Conservation (phyloP, 2,797 vertebrate genomes). For the Diglossa cyanea region DNA sequence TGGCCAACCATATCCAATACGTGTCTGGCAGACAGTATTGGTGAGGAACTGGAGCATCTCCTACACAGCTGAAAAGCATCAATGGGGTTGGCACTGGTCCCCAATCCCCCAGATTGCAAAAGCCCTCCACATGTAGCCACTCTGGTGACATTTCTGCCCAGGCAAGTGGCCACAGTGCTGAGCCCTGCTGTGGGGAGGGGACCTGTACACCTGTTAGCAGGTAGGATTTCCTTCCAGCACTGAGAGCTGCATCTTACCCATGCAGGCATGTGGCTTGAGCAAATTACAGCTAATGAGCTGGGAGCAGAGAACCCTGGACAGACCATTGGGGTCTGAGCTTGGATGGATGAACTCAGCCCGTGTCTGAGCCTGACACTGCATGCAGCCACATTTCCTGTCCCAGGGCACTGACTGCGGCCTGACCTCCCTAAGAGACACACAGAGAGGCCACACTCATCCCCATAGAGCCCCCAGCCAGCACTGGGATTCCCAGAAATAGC, state of each 20-base stretch:
- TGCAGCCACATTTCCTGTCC: neutral
- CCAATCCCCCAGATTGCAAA: neutral
- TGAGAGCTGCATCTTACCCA: neutral
- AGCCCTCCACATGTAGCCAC: accelerated
- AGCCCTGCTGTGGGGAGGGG: neutral
- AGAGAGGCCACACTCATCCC: neutral
- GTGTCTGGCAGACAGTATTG: accelerated
- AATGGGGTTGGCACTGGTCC: neutral
- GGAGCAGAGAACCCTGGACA: neutral
- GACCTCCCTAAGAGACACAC: neutral
- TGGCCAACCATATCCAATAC: accelerated
- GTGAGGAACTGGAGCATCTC: neutral
- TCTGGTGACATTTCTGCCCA: neutral
- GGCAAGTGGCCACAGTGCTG: accelerated
- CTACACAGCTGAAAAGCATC: neutral
- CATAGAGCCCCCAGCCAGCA: accelerated
- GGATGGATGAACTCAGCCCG: neutral
- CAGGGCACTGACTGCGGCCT: neutral
- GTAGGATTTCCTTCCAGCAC: neutral
- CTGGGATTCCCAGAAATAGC: neutral
- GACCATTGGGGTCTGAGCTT: neutral
- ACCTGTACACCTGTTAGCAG: neutral
- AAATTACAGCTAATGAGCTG: neutral
- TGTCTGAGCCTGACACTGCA: neutral
- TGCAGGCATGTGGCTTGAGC: accelerated